Conservation (phyloP, 1,140 invertebrate genomes). For the Euwallacea similis region DNA sequence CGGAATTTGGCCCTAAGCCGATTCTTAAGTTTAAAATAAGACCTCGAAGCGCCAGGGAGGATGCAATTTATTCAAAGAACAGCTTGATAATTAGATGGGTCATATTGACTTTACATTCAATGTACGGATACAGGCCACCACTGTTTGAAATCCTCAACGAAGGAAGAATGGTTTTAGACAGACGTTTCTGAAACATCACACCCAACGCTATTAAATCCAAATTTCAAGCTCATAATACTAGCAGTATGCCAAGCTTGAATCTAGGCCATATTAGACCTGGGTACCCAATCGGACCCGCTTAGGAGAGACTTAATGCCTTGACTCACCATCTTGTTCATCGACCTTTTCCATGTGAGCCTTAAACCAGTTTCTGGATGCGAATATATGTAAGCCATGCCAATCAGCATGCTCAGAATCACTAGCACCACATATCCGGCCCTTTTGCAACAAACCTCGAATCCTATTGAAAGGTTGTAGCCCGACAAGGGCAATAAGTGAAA, state of each 20-base stretch:
- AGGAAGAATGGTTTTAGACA: constrained; percentile 4
- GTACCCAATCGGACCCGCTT: no score
- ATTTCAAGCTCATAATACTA: no score
- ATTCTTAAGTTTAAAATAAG: no score
- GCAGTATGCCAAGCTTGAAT: no score
- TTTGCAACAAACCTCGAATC: background rate
- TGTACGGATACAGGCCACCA: constrained; percentile 1
- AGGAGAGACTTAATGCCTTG: background rate
- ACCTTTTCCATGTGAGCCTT: constrained; percentile 13
- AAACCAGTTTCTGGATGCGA: constrained; percentile 5
- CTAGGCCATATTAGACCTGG: no score
- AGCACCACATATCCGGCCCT: background rate
- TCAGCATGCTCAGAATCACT: background rate
- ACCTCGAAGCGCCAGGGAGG: no score
- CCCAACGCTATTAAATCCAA: no score
- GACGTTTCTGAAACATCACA: constrained; percentile 6
- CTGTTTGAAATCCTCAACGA: background rate
- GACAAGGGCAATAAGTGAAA: no score
- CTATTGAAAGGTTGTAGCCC: no score
- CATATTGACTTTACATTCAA: constrained; percentile 4
- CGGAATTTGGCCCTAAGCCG: no score
- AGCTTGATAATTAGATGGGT: constrained; percentile 4
- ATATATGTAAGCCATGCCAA: background rate
- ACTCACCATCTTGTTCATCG: constrained; percentile 11
- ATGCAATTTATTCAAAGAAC: constrained; percentile 4